These are phyloP conservation scores for Microctonus brassicae DNA, from an alignment of 2,888 invertebrate genomes.

Conservation along the genomic window DNA sequence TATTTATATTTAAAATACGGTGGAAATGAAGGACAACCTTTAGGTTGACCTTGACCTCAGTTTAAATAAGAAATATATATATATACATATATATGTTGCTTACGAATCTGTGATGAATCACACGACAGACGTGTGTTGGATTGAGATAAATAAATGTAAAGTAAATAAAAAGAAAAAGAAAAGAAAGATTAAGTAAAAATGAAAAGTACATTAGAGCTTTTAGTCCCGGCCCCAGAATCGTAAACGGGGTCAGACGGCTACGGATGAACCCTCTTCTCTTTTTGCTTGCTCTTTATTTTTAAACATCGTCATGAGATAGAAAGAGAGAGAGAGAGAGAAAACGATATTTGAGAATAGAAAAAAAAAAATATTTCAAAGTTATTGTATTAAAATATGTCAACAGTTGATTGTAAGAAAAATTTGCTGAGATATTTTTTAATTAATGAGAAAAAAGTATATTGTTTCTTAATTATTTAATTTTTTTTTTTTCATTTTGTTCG, in stretches of 20 bases:
- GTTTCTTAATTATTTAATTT: not conserved
- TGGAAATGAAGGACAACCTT: not conserved
- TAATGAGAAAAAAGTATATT: not conserved
- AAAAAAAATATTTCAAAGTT: not conserved
- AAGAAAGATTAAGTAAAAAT: slow-evolving; percentile 9
- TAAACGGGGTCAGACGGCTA: slow-evolving; percentile 24
- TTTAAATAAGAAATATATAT: slow-evolving; percentile 23
- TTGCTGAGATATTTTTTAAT: not conserved
- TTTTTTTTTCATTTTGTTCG: too few relatives aligned
- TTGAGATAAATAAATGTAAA: not conserved
- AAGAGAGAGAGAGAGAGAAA: not conserved
- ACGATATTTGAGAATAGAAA: too few relatives aligned
- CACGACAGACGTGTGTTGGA: slow-evolving; percentile 34
- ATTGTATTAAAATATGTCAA: slow-evolving; percentile 13
- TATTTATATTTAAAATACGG: not conserved
- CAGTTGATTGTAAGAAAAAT: not conserved
- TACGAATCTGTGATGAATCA: slow-evolving; percentile 33
- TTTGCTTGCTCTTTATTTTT: slow-evolving; percentile 7
- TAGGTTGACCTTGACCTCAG: slow-evolving; percentile 41
- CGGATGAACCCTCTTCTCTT: slow-evolving; percentile 8
- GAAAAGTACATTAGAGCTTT: slow-evolving; percentile 26
- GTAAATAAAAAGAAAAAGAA: not conserved
- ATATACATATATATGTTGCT: not conserved
- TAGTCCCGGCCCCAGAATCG: slow-evolving; percentile 34
- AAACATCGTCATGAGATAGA: not conserved